These are phyloP conservation scores for Cataglyphis livida DNA, from an alignment of 2,888 invertebrate species.

Conservation along the genomic window DNA sequence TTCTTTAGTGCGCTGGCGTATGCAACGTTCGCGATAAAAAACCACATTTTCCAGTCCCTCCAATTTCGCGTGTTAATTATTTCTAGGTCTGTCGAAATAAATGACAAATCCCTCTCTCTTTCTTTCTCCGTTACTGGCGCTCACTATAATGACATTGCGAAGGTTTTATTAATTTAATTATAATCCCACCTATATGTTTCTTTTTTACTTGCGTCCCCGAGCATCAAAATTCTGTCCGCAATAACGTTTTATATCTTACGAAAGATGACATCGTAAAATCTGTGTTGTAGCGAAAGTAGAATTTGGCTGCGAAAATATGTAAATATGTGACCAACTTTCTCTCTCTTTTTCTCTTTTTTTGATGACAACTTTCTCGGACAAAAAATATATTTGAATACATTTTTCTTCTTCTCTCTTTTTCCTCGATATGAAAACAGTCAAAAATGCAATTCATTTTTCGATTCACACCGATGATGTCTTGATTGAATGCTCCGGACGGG, in stretches of 20 bases:
- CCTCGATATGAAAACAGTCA: neutral
- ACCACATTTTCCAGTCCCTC: conserved; percentile 8
- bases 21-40: neutral
- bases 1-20: neutral
- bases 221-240: conserved; percentile 15
- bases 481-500: neutral
- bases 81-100: conserved; percentile 14
- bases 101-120: neutral
- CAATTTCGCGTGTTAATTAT: conserved; percentile 38
- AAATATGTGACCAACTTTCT: neutral
- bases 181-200: neutral
- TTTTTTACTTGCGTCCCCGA: conserved; percentile 4
- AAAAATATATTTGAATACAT: conserved; percentile 1
- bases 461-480: neutral
- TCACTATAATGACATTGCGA: conserved; percentile 12
- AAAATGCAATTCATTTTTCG: neutral
- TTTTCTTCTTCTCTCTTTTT: neutral
- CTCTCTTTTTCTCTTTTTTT: neutral
- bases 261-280: conserved; percentile 11
- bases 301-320: conserved; percentile 2
- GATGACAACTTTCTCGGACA: neutral
- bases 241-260: conserved; percentile 20
- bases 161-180: conserved; percentile 52
- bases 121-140: neutral
- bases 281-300: neutral